phyloP scores from a whole-genome alignment of 2,797 vertebrate genomes.

The Cyprinella venusta region DNA sequence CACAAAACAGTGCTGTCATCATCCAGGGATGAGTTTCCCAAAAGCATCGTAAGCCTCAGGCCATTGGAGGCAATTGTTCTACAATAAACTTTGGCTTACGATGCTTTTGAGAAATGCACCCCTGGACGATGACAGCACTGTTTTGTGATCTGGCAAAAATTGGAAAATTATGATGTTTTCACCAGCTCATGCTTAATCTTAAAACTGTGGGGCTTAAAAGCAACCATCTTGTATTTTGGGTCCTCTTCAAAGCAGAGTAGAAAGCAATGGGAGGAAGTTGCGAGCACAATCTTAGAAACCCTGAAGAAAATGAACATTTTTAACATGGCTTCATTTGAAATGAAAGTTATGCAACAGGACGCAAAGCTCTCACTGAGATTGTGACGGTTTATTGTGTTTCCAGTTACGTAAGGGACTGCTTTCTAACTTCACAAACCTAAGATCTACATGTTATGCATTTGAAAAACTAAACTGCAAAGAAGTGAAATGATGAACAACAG shows the following conservation, averaged over 20 bases:
- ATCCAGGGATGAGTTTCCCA: no score
- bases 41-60: no score
- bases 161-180: neutral
- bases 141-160: neutral
- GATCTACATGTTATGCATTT: neutral
- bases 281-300: slow-evolving; percentile 20
- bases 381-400: neutral
- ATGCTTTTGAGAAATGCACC: no score
- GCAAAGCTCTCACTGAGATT: neutral
- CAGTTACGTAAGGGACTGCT: neutral
- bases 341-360: slow-evolving; percentile 14
- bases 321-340: slow-evolving; percentile 15
- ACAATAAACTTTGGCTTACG: no score
- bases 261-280: slow-evolving; percentile 15
- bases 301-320: slow-evolving; percentile 1
- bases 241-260: slow-evolving; percentile 51
- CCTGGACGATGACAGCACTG: no score
- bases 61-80: no score
- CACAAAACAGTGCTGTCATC: no score
- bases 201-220: neutral
- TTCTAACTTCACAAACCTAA: no score
- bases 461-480: neutral
- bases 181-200: neutral
- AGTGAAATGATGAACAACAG: neutral
- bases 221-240: slow-evolving; percentile 36